These are phyloP conservation scores for Leptothorax acervorum DNA, from an alignment of 2,888 invertebrate genomes.

Conservation along the genomic window DNA sequence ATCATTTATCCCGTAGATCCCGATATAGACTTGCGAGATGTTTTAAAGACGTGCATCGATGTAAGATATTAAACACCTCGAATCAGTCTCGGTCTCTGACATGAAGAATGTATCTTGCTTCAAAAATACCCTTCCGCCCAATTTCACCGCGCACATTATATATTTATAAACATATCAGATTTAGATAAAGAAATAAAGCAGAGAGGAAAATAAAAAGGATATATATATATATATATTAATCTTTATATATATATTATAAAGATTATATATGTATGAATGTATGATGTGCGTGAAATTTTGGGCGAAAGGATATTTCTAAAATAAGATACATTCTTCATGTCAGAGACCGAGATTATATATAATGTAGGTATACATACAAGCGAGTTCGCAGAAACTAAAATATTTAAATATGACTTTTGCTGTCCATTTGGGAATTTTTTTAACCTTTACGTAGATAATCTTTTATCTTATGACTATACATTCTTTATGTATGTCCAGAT, in stretches of 20 bases:
- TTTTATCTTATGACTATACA: not conserved
- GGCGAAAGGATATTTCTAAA: not conserved
- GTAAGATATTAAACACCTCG: not conserved
- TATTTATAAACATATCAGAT: not conserved
- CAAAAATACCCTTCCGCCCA: not conserved
- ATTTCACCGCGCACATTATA: not conserved
- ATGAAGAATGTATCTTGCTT: not conserved
- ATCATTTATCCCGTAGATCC: conserved; percentile 22
- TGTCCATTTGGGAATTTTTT: not conserved
- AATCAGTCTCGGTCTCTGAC: not conserved
- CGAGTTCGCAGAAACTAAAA: not conserved
- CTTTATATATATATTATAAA: no score
- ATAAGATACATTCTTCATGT: not conserved
- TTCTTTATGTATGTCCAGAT: not conserved
- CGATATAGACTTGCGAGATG: conserved; percentile 12
- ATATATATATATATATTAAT: no score
- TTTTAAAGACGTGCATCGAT: conserved; percentile 7
- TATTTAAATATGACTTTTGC: not conserved
- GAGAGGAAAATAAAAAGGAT: not conserved
- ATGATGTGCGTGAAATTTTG: not conserved
- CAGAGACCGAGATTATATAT: not conserved
- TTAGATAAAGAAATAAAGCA: not conserved
- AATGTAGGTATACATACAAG: not conserved
- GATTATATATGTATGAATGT: not conserved
- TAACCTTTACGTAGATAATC: not conserved